Evolutionary conservation across 53 echinoderm and acorn worm genomes (phyloP), one percentile per base, ranked within the genome.

Genomic region (Henricia sp.): DNA sequence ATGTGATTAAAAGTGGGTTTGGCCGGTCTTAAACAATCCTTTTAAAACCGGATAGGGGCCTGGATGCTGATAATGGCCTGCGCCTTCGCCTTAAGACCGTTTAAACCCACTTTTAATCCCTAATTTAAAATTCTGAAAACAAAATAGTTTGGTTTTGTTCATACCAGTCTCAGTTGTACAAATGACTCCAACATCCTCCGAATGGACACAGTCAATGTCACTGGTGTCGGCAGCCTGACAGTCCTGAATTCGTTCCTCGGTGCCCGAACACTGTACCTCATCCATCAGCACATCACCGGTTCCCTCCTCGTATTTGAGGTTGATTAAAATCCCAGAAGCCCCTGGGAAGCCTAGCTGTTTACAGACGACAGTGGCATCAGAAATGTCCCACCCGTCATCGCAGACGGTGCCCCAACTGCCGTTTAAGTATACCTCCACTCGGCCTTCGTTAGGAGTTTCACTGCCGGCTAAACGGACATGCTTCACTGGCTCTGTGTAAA

Each of bases 341-440:
- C 76, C 66, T 4, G 3, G 21, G 29, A 66, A 86, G 52, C 86
- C 76, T 10, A 86, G 76, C 67, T 86, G 86, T 19, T 71, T 35
- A 33, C 86, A 86, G 23, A 76, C 75, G 5, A 86, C 86, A 1
- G 40, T 29, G 0, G 76, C 86, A 67, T 86, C 86, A 0, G 54
- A 39, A 3, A 63, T 2, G 71, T 74, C 68, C 66, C 63, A 86
- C 37, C 28, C 37, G 34, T 86, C 86, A 27, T 86, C 50, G 39
- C 86, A 86, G 3, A 86, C 76, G 3, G 76, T 65, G 24, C 86
- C 68, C 86, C 86, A 86, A 28, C 53, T n/a, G 1, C 67, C 76
- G 1, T 55, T 71, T 1, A 28, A 2, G 76, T 66, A 75, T 28
- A 86, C 39, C 50, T 86, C 86, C 0, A 86, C 76, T 4, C 86